Evolutionary conservation across 2,113 vertebrate species (phyloP), one percentile per base, ranked within the genome.

Genomic region (Junco hyemalis): DNA sequence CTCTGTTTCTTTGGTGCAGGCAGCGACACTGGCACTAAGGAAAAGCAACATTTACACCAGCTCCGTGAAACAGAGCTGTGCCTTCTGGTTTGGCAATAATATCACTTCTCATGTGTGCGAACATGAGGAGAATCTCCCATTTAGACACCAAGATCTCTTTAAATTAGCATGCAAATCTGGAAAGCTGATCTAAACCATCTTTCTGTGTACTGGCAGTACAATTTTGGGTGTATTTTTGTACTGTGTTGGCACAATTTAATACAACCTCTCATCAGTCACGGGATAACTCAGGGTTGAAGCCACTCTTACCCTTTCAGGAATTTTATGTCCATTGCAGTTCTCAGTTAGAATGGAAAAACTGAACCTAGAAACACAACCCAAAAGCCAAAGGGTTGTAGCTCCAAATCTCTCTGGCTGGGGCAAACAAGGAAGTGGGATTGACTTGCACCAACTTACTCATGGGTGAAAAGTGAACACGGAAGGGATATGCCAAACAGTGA

Each of bases 181-280:
- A 76, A 74, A 86, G 9, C n/a, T 26, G 24, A 16, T 7, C 42
- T 56, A 38, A 81, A 38, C 4, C 5, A 5, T 13, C 10, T 60
- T 70, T 71, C 38, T 48, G 13, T 19, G 28, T 25, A 54, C 28
- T 6, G 19, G 31, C 0, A 0, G 35, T 24, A 42, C 0, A 3
- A 11, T n/a, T 91, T 78, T 8, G 44, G 22, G n/a, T 10, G 4
- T 12, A 31, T 31, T 84, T 87, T 80, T 80, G 29, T 36, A 10
- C 2, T 29, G 2, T 2, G 0, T 9, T n/a, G n/a, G 28, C 3
- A 16, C n/a, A 72, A 86, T 57, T 88, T 56, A 94, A 88, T 22
- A 51, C 9, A 73, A 66, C 6, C 31, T 51, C 54, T 35, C 81
- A 38, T 40, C 68, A 9, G 57, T 18, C 51, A 35, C 2, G 14